Base-by-base conservation (phyloP, 1,140 invertebrate species). In the Lasioglossum albipes region DNA sequence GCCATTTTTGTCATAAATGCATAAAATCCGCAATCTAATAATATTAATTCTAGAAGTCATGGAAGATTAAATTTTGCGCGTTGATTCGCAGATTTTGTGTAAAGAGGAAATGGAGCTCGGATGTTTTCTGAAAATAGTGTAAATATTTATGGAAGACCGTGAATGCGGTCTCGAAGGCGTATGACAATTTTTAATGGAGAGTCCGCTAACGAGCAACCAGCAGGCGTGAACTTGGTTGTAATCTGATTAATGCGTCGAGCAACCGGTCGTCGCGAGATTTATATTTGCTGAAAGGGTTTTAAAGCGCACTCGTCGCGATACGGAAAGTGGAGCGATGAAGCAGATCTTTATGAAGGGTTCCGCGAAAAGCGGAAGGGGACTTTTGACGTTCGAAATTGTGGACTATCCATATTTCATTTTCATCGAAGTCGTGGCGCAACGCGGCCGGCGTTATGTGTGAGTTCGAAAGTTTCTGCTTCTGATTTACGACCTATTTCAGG, bases 171-270 rank as follows among this genome's bases (percentile, higher is more conserved):
- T 5, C 36, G 5, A 36, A 36, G 36, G 36, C 45, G 45, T 12
- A 13, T 49, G 2, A 49, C 36, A 36, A 49, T 49, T 61, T 61
- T 61, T 7, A n/a, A 61, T 22, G 61, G 61, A 3, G 31, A 27
- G 10, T 12, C 10, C 5, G 22, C 9, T 31, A n/a, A 59, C 57
- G 20, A 59, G 18, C 7, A 20, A 13, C 20, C 10, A 27, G 45
- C 27, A 16, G 52, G 31, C 69, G 27, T 12, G 18, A 70, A 41
- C 20, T 59, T 72, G 31, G 31, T 31, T 73, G 42, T 42, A 57
- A 73, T 66, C 22, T 45, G 70, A 79, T 79, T 69, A 77, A 61
- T 7, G 22, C 22, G 18, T 36, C 13, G 36, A 59, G 45, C 59
- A n/a, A 10, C 42, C 27, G 45, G 9, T 36, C 49, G 9, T 36